Evolutionary conservation across 2,113 vertebrate species (phyloP).

Genomic region (Hemiprocne comata): DNA sequence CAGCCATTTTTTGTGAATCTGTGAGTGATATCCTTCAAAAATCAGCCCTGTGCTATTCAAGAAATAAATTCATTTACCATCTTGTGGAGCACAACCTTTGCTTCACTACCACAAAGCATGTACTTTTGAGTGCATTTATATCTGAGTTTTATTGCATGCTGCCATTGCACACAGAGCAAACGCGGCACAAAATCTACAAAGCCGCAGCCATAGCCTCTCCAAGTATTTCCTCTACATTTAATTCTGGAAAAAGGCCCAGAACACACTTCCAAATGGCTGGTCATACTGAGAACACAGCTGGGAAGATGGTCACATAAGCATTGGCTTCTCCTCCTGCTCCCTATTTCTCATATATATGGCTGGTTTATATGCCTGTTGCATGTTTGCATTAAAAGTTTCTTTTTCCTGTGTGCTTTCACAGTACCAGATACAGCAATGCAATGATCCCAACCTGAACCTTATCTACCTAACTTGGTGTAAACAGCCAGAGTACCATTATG

Average conservation of each 20-base stretch:
- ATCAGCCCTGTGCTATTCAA: neutral
- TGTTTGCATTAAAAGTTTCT: neutral
- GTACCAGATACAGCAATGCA: neutral
- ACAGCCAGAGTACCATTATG: fast-evolving
- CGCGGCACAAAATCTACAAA: neutral
- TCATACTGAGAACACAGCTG: neutral
- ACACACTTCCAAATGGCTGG: neutral
- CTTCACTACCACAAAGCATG: neutral
- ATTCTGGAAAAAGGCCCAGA: neutral
- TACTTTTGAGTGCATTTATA: neutral
- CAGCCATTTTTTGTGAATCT: neutral
- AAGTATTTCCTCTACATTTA: neutral
- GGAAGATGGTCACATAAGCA: neutral
- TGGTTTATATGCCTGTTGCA: neutral
- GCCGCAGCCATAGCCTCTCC: neutral
- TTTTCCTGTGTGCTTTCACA: neutral
- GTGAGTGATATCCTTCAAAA: neutral
- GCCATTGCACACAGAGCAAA: neutral
- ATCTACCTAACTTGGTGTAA: neutral
- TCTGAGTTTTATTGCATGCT: neutral
- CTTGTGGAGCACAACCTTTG: neutral
- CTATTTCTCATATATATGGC: neutral
- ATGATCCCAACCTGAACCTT: neutral
- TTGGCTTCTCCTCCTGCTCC: neutral
- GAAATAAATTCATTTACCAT: neutral